Evolutionary conservation across 2,797 vertebrate genomes (phyloP), one percentile per base, ranked within the genome.

Genomic region (Rhodeus uyekii): DNA sequence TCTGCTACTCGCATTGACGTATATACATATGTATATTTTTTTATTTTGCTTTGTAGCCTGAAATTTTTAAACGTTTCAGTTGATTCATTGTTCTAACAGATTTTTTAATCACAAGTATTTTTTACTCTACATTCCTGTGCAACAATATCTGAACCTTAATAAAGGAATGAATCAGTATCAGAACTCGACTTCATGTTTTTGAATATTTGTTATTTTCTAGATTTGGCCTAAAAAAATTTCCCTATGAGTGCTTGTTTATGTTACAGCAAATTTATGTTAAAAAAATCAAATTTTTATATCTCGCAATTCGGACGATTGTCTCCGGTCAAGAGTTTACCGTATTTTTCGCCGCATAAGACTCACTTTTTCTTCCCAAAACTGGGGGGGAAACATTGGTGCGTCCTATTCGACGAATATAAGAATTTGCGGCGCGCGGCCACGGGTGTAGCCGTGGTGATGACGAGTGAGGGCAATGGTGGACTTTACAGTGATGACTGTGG

Each of bases 111-210:
- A 88, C 90, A 91, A 94, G 83, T 87, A 92, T 91, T 93, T 94
- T 96, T 94, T 94, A 93, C 93, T 93, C 92, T 83, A 94, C 94
- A 95, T 96, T 96, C 94, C 94, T 95, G 93, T 96, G 95, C 89
- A 94, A 93, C 95, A 86, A 93, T 89, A 86, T 85, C 92, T 92
- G 84, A 91, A 83, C 83, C 68, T 80, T 94, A 96, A 96, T 96
- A 96, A 96, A 96, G 94, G 93, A 90, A 95, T 95, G 90, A 94
- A 94, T 93, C 93, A 91, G 87, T 87, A 90, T 84, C 75, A 77
- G 72, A 60, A 19, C 2, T 32, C 19, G 3, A 74, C 38, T 22
- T 61, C n/a, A 4, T 55, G n/a, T 50, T 32, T 42, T 72, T 60
- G 13, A 29, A 60, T 29, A 29, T 60, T 58, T 5, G 5, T 0